A percentile compares a stretch with the other conserved stretches of the same genome.
These are phyloP conservation scores for Centruroides sculpturatus DNA, from an alignment of 1,140 invertebrate species.

Conservation along the genomic window DNA sequence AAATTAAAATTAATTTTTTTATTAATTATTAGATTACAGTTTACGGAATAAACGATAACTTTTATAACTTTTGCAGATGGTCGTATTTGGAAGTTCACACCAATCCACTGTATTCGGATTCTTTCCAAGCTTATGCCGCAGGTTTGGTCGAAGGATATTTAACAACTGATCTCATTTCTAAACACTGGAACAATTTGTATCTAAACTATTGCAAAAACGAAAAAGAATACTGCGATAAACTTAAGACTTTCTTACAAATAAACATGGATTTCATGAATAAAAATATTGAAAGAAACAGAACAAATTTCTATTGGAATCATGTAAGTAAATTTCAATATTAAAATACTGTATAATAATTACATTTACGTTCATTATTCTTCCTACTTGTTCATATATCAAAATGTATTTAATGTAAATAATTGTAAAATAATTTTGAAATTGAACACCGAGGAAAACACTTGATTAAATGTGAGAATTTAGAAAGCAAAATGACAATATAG, in stretches of 20 bases:
- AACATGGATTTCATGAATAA: conserved; percentile 46
- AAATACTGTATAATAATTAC: not conserved
- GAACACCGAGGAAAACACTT: too few species aligned
- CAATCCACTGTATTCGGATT: conserved; percentile 40
- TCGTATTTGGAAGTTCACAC: conserved; percentile 63
- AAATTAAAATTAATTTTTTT: too few species aligned
- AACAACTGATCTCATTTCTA: conserved; percentile 63
- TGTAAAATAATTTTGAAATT: too few species aligned
- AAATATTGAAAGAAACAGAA: conserved; percentile 34
- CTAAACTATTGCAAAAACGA: conserved; percentile 47
- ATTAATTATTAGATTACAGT: too few species aligned
- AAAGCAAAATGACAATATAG: too few species aligned
- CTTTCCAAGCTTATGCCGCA: conserved; percentile 71
- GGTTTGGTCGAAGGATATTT: conserved; percentile 72
- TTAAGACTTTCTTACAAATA: conserved; percentile 46
- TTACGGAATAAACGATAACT: not conserved
- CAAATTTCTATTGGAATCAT: conserved; percentile 65
- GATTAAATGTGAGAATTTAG: too few species aligned
- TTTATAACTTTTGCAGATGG: conserved; percentile 38
- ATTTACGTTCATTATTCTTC: too few species aligned
- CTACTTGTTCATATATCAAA: too few species aligned
- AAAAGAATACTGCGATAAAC: conserved; percentile 47
- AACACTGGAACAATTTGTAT: conserved; percentile 64
- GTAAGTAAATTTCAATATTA: conserved; percentile 29
- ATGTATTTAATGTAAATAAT: too few species aligned